phyloP scores from a whole-genome alignment of 2,888 invertebrate species.

The Drosophila recens region DNA sequence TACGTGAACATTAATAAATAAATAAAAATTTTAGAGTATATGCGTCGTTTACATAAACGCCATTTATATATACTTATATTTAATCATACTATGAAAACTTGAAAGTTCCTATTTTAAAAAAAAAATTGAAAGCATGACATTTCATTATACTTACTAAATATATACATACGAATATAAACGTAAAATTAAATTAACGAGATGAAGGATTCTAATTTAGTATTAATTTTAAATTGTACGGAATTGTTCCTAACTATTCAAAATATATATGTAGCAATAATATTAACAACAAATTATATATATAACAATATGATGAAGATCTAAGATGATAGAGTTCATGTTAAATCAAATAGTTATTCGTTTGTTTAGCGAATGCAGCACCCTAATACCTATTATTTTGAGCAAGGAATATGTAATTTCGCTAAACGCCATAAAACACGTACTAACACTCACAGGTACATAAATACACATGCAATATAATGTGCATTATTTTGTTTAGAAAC shows the following conservation, averaged over 20 bases:
- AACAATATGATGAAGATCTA: conserved; percentile 12
- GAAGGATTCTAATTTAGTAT: conserved; percentile 42
- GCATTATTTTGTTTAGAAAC: conserved; percentile 6
- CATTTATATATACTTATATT: conserved; percentile 45
- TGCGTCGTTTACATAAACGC: conserved; percentile 15
- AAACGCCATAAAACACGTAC: neutral
- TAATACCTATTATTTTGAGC: conserved; percentile 2
- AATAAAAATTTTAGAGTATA: conserved; percentile 16
- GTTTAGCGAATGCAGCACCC: conserved; percentile 1
- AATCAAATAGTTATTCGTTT: neutral
- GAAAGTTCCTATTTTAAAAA: conserved; percentile 81
- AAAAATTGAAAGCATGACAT: conserved; percentile 58
- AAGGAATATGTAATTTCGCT: conserved; percentile 5
- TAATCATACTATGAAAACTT: conserved; percentile 68
- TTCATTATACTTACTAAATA: conserved; percentile 48
- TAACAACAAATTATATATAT: conserved; percentile 27
- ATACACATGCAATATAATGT: conserved; percentile 16
- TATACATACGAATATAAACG: conserved; percentile 39
- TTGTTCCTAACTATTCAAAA: conserved; percentile 77
- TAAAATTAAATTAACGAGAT: conserved; percentile 43
- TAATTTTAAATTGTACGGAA: conserved; percentile 62
- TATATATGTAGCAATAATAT: conserved; percentile 46
- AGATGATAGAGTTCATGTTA: conserved; percentile 18
- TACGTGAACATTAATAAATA: conserved; percentile 6
- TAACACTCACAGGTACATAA: conserved; percentile 8